These are phyloP conservation scores for Melanostoma scalare DNA, from an alignment of 2,888 invertebrate genomes.

Conservation along the genomic window DNA sequence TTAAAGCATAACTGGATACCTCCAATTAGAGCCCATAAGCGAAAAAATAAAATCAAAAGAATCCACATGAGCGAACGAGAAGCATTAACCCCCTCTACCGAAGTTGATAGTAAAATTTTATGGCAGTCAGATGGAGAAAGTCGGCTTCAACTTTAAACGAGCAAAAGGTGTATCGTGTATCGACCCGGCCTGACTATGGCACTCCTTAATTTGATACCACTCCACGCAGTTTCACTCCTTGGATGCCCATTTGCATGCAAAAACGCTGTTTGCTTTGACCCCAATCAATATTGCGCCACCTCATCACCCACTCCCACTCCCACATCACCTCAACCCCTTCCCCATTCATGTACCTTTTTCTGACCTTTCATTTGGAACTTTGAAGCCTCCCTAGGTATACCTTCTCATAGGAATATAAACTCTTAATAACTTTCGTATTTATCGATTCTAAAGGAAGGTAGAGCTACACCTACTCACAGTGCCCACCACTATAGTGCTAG, in stretches of 20 bases:
- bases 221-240: slow-evolving; percentile 28
- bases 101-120: slow-evolving; percentile 59
- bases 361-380: slow-evolving; percentile 29
- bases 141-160: slow-evolving; percentile 46
- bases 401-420: slow-evolving; percentile 14
- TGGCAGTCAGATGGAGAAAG: slow-evolving; percentile 43
- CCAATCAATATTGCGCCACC: slow-evolving; percentile 55
- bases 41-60: slow-evolving; percentile 32
- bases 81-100: slow-evolving; percentile 15
- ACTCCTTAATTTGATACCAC: slow-evolving; percentile 61
- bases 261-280: slow-evolving; percentile 59
- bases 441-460: slow-evolving; percentile 47
- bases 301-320: neutral
- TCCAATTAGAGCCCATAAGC: too few relatives aligned
- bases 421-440: slow-evolving; percentile 61
- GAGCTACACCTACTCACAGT: too few relatives aligned
- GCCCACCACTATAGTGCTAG: neutral
- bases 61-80: slow-evolving; percentile 24
- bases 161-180: neutral
- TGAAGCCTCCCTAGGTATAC: slow-evolving; percentile 8
- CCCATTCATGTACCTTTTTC: slow-evolving; percentile 4
- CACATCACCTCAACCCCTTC: neutral
- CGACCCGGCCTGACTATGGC: slow-evolving; percentile 14
- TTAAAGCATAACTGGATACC: too few relatives aligned
- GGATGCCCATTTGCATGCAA: slow-evolving; percentile 64